Conservation (phyloP, 2,113 vertebrate species). For the Malurus melanocephalus region DNA sequence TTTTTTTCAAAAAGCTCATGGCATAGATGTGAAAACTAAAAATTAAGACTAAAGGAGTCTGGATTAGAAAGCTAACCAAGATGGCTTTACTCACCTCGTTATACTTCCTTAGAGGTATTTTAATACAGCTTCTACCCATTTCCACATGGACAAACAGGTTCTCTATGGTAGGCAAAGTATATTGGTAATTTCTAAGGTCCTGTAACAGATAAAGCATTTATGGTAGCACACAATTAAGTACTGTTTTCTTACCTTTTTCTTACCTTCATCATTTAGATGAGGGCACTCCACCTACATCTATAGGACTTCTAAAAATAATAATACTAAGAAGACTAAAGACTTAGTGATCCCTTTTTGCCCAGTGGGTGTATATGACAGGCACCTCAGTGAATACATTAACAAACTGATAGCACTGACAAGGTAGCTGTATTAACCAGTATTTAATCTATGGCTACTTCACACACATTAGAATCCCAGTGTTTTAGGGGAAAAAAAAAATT, state of each 20-base stretch:
- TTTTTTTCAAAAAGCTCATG: too few relatives aligned
- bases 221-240: neutral
- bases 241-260: neutral
- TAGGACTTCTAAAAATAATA: neutral
- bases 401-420: neutral
- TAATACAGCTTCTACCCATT: slow-evolving; percentile 91
- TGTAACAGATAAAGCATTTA: slow-evolving; percentile 46
- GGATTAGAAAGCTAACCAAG: neutral
- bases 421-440: neutral
- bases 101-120: slow-evolving; percentile 86
- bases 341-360: neutral
- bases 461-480: neutral
- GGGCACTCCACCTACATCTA: neutral
- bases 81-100: slow-evolving; percentile 77
- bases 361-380: neutral
- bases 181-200: slow-evolving; percentile 94
- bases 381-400: neutral
- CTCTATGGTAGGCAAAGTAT: slow-evolving; percentile 86
- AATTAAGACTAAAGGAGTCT: neutral
- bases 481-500: neutral
- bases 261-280: neutral
- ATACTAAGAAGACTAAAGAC: neutral
- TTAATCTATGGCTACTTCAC: neutral
- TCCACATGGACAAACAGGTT: slow-evolving; percentile 91
- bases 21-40: neutral